phyloP scores from a whole-genome alignment of 2,888 invertebrate species.

The Margaritifera margaritifera region DNA sequence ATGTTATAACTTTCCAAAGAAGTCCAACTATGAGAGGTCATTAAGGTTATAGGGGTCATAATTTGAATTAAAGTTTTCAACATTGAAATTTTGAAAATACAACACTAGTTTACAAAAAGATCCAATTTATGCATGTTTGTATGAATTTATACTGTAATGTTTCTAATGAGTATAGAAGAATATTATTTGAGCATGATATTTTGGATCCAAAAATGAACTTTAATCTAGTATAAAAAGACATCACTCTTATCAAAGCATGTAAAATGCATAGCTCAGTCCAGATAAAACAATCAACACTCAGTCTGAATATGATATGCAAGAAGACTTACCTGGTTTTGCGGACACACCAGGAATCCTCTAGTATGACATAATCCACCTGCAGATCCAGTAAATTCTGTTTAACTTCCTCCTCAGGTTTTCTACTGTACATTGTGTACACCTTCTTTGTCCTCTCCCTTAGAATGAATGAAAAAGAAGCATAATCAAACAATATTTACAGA shows the following conservation, averaged over 20 bases:
- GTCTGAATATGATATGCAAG: background rate
- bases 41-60: no score
- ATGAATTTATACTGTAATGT: no score
- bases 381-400: conserved; percentile 81
- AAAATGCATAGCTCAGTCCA: background rate
- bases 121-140: no score
- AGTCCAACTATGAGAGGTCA: no score
- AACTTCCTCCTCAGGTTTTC: conserved; percentile 81
- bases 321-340: conserved; percentile 58
- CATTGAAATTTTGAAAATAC: no score
- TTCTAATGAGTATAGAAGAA: no score
- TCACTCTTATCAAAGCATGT: background rate
- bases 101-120: no score
- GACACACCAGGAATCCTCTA: conserved; percentile 80
- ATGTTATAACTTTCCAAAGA: no score
- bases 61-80: no score
- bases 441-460: conserved; percentile 84
- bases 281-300: background rate
- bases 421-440: conserved; percentile 86
- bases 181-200: no score
- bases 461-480: background rate
- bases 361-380: conserved; percentile 82
- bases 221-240: no score
- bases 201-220: no score
- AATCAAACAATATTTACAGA: background rate